These are phyloP conservation scores for Nephila pilipes DNA, from an alignment of 1,140 invertebrate species.

Conservation along the genomic window DNA sequence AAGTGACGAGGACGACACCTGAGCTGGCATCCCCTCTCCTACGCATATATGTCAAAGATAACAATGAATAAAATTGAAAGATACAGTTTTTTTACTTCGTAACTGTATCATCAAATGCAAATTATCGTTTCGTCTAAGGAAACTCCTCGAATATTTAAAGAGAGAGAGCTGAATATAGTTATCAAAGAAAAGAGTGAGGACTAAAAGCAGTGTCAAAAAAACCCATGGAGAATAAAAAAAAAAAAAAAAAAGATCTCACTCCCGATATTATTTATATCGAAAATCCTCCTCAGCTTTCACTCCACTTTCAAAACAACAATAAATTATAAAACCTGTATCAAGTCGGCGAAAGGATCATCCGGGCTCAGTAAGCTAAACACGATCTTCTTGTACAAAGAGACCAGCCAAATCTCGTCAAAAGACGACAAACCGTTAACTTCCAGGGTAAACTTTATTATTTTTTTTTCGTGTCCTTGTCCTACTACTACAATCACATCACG, in stretches of 20 bases:
- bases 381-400: background rate
- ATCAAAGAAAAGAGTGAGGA: background rate
- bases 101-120: background rate
- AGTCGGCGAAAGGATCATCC: background rate
- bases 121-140: too few species aligned
- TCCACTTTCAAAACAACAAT: background rate
- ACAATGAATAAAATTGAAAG: background rate
- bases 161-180: background rate
- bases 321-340: background rate
- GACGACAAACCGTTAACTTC: conserved; percentile 22
- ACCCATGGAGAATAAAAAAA: background rate
- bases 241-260: background rate
- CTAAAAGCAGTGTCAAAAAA: background rate
- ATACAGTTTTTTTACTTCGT: background rate
- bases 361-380: background rate
- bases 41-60: background rate
- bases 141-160: too few species aligned
- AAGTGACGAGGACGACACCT: too few species aligned
- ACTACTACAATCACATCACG: background rate
- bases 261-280: background rate
- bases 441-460: background rate
- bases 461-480: background rate
- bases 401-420: background rate
- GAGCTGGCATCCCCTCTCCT: too few species aligned
- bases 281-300: background rate